Conservation (phyloP, 2,113 vertebrate genomes). For the Scopus umbretta region DNA sequence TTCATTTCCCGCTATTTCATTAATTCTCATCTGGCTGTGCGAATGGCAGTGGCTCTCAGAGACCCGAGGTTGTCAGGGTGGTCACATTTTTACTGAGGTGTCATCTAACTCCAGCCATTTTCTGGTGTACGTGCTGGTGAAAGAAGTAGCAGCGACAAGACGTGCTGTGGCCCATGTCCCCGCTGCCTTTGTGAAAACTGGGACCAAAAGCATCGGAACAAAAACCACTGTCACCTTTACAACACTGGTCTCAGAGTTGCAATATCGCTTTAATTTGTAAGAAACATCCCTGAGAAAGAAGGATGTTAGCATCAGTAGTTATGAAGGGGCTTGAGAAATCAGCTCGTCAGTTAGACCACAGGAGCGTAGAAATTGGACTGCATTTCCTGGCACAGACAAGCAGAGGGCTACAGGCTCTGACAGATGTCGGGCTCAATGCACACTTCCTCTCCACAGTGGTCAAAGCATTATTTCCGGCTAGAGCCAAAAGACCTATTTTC, state of each 20-base stretch:
- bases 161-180: background rate
- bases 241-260: slow-evolving; percentile 14
- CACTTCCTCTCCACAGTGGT: background rate
- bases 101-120: background rate
- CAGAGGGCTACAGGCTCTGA: background rate
- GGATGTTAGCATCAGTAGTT: background rate
- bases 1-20: background rate
- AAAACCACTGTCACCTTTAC: slow-evolving; percentile 14
- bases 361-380: background rate
- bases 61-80: background rate
- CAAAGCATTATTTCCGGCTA: background rate
- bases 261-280: slow-evolving; percentile 23
- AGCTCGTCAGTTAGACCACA: slow-evolving; percentile 46
- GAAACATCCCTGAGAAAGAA: background rate
- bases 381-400: background rate
- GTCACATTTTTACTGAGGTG: background rate
- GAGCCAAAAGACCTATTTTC: background rate
- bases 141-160: background rate
- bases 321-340: slow-evolving; percentile 12
- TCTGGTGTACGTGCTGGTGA: background rate
- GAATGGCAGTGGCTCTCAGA: background rate
- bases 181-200: background rate
- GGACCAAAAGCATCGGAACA: slow-evolving; percentile 26
- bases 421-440: background rate
- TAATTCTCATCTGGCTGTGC: background rate